Evolutionary conservation across 1,140 invertebrate species (phyloP), one percentile per base, ranked within the genome.

Genomic region (Hylyphantes graminicola): DNA sequence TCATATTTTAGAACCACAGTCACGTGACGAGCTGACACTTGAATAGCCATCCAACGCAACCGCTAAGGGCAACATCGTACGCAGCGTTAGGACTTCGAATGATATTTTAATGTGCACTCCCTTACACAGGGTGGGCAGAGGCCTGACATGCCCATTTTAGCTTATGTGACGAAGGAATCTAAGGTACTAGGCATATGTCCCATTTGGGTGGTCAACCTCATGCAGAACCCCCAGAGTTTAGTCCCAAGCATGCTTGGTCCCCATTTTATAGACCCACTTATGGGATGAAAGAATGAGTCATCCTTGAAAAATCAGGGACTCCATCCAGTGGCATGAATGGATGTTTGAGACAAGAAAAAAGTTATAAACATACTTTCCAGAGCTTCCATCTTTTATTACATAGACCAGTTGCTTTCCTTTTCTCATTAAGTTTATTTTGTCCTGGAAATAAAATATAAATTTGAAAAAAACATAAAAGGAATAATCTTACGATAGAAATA

Each of bases 331-430:
- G 15, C 13, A 57, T 50, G 7, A 57, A n/a, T 0, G 13, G 7
- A 57, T n/a, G 5, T 35, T 1, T 13, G 13, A 10, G 21, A 2
- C 11, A 57, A 21, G 50, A 78, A 59, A 53, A 59, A 10, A 53
- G 6, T 48, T 8, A 75, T 21, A 70, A 78, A 17, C 91, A 88
- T 93, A 93, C 51, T 92, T 90, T 13, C 93, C 92, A 89, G 94
- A 88, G 54, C 88, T 87, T 21, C 89, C 86, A 86, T 89, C 88
- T 91, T 96, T 96, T 73, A 94, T 91, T 89, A 93, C 94, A 87
- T 94, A 94, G 0, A 93, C 88, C 13, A 94, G 88, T n/a, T 91
- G 88, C 11, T 85, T 90, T 35, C 92, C 92, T 87, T 92, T 91
- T 88, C 93, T 93, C 85, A 93, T 92, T 72, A 95, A 88, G 86